phyloP scores from a whole-genome alignment of 2,113 vertebrate species.

The Zapus hudsonius region DNA sequence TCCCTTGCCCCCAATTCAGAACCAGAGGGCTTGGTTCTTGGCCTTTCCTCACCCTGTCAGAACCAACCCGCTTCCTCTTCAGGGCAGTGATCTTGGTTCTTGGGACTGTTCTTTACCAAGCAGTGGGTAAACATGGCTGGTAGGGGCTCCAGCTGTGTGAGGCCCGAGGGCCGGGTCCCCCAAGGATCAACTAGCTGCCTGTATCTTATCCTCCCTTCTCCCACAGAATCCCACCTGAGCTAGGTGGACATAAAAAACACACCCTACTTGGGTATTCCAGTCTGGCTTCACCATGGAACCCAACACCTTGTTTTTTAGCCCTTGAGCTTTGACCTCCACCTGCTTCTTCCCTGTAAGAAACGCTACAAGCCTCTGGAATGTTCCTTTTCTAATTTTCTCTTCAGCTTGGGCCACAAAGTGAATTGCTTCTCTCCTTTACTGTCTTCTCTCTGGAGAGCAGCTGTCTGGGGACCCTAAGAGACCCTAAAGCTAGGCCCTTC shows the following conservation, averaged over 20 bases:
- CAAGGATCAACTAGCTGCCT: background rate
- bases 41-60: background rate
- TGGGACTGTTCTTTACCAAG: conserved; percentile 19
- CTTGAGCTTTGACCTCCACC: background rate
- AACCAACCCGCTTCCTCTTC: background rate
- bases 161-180: background rate
- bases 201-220: background rate
- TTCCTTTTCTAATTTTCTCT: conserved; percentile 29
- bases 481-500: background rate
- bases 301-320: background rate
- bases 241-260: background rate
- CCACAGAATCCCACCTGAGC: background rate
- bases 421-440: conserved; percentile 6
- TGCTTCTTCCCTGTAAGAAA: conserved; percentile 18
- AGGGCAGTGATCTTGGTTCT: background rate
- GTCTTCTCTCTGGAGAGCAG: conserved; percentile 3
- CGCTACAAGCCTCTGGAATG: background rate
- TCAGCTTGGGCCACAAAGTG: background rate
- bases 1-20: background rate
- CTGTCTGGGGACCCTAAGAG: background rate
- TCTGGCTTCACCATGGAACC: background rate
- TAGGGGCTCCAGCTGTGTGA: background rate
- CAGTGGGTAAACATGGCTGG: background rate
- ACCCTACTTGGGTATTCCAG: background rate
- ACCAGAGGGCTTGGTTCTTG: background rate